Percentiles rank a stretch among this genome's conserved stretches.
phyloP scores from a whole-genome alignment of 2,888 invertebrate species.

The Litoditis marina region DNA sequence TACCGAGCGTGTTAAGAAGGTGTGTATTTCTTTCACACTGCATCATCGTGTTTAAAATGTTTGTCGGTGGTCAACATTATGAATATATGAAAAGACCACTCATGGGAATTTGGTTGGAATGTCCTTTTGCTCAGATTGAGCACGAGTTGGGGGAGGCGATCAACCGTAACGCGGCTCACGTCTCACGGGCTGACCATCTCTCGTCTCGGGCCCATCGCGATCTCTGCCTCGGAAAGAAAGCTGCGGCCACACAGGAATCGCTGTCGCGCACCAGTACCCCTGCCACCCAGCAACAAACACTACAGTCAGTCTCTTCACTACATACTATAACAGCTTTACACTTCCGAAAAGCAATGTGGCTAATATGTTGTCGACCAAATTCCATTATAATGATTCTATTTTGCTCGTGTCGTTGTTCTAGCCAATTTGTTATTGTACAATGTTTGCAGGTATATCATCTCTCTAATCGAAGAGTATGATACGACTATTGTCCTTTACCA shows the following conservation, averaged over 20 bases:
- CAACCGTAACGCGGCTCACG: background rate
- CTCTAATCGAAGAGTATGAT: slow-evolving; percentile 18
- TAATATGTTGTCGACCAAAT: background rate
- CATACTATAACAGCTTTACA: background rate
- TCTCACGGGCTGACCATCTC: slow-evolving; percentile 3
- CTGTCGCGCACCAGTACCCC: background rate
- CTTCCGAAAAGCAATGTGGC: too few species aligned
- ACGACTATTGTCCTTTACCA: slow-evolving; percentile 14
- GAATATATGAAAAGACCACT: background rate
- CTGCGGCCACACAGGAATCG: slow-evolving; percentile 11
- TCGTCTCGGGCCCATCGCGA: slow-evolving; percentile 6
- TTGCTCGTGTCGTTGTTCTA: background rate
- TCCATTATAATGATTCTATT: background rate
- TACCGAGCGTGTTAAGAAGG: slow-evolving; percentile 17
- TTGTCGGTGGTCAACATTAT: too few species aligned
- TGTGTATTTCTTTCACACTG: slow-evolving; percentile 3
- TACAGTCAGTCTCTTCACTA: slow-evolving; percentile 7
- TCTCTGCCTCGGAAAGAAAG: slow-evolving; percentile 15
- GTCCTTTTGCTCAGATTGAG: slow-evolving; percentile 1
- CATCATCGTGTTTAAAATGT: too few species aligned
- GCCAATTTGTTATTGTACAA: too few species aligned
- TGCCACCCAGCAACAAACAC: slow-evolving; percentile 15
- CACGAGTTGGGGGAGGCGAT: slow-evolving; percentile 7
- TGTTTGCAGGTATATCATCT: slow-evolving; percentile 18
- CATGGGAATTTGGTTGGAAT: background rate